phyloP scores from a whole-genome alignment of 2,113 vertebrate genomes.

The Pluvialis apricaria region DNA sequence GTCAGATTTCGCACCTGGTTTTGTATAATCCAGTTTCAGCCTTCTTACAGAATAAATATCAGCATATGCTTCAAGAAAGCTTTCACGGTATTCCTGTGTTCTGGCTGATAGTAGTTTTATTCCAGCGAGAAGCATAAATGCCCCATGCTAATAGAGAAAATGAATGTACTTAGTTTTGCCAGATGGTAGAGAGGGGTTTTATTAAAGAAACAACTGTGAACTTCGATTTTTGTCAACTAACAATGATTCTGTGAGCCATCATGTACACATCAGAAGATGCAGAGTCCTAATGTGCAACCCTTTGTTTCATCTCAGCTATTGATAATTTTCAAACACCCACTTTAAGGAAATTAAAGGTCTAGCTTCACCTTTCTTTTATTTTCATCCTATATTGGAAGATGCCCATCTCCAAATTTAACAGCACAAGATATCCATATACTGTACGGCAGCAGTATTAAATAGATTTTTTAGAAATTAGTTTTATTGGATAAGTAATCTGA shows the following conservation, averaged over 20 bases:
- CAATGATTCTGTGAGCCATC: neutral
- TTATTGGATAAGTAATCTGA: neutral
- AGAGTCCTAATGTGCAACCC: neutral
- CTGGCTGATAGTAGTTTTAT: neutral
- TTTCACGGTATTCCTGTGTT: neutral
- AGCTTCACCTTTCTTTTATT: neutral
- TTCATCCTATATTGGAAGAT: neutral
- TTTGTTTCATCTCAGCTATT: neutral
- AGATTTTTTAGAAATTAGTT: neutral
- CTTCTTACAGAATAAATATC: neutral
- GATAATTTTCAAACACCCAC: neutral
- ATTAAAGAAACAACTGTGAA: neutral
- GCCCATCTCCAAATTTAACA: neutral
- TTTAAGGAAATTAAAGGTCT: neutral
- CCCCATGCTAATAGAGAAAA: neutral
- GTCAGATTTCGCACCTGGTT: neutral
- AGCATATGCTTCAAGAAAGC: neutral
- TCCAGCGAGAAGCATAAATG: neutral
- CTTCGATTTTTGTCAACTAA: neutral
- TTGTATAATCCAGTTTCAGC: neutral
- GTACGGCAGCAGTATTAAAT: neutral
- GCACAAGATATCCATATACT: neutral
- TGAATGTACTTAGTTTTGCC: neutral
- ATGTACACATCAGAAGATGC: neutral
- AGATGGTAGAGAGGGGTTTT: neutral